Percentiles rank a stretch among this genome's conserved stretches.
phyloP scores from a whole-genome alignment of 2,113 vertebrate genomes.

The Tenebrosternarchus preto region DNA sequence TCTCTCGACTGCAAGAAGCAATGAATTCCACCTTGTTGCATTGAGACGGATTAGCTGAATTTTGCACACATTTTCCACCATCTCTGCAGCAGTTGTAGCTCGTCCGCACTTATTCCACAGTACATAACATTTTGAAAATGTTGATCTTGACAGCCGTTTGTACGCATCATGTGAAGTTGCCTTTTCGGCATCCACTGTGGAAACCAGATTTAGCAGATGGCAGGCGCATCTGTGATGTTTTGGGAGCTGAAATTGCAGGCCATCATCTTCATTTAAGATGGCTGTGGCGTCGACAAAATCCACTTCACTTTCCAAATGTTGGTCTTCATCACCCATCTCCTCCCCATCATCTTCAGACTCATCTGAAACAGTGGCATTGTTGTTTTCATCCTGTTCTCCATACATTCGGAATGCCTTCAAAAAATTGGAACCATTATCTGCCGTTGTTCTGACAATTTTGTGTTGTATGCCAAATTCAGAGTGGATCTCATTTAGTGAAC shows the following conservation, averaged over 20 bases:
- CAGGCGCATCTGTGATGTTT: conserved; percentile 46
- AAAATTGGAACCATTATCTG: background rate
- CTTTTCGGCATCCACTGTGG: conserved; percentile 38
- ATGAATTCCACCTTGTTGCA: conserved; percentile 35
- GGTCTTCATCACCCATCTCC: background rate
- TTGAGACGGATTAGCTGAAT: conserved; percentile 30
- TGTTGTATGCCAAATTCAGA: background rate
- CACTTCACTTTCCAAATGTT: background rate
- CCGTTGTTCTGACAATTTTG: background rate
- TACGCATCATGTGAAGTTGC: conserved; percentile 24
- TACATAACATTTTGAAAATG: conserved; percentile 44
- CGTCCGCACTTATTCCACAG: background rate
- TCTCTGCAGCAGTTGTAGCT: conserved; percentile 12
- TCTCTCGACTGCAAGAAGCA: conserved; percentile 36
- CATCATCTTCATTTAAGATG: conserved; percentile 44
- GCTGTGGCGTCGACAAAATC: conserved; percentile 11
- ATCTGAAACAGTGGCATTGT: background rate
- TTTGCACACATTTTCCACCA: conserved; percentile 18
- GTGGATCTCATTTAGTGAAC: background rate
- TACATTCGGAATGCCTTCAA: conserved; percentile 3
- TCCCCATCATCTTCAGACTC: background rate
- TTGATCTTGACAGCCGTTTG: conserved; percentile 27
- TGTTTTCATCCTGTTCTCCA: background rate
- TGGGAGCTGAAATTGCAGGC: conserved; percentile 48
- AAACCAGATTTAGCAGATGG: conserved; percentile 49